Percentiles rank a stretch among this genome's conserved stretches.
These are phyloP conservation scores for Phrynosoma blainvillii DNA, from an alignment of 2,113 vertebrate genomes.

Conservation along the genomic window DNA sequence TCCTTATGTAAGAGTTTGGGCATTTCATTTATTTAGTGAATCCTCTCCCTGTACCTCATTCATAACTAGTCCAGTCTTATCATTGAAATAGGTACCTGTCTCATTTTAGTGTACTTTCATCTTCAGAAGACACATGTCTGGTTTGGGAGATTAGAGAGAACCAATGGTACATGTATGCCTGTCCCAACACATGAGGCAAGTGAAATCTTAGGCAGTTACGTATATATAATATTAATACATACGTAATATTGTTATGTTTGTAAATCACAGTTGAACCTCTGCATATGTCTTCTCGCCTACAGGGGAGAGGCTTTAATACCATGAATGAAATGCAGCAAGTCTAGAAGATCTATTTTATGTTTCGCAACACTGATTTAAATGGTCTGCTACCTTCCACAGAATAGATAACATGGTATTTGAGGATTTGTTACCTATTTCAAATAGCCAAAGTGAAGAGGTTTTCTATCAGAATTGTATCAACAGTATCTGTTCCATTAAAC, in stretches of 20 bases:
- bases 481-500: conserved; percentile 15
- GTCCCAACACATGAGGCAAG: not conserved
- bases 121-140: no score
- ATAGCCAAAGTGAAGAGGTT: not conserved
- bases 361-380: conserved; percentile 14
- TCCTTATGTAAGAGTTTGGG: not conserved
- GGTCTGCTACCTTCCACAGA: not conserved
- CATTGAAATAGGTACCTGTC: not conserved
- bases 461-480: conserved; percentile 24
- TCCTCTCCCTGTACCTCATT: not conserved
- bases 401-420: not conserved
- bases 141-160: not conserved
- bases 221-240: no score
- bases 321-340: not conserved
- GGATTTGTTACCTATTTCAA: not conserved
- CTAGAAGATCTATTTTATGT: not conserved
- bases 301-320: not conserved
- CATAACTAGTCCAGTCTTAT: not conserved
- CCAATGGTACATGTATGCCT: not conserved
- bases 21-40: not conserved
- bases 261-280: not conserved
- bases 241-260: not conserved
- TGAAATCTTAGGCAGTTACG: not conserved
- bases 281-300: not conserved
- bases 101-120: not conserved